Evolutionary conservation across 2,888 invertebrate genomes (phyloP).

Genomic region (Oxystoma pomonae): DNA sequence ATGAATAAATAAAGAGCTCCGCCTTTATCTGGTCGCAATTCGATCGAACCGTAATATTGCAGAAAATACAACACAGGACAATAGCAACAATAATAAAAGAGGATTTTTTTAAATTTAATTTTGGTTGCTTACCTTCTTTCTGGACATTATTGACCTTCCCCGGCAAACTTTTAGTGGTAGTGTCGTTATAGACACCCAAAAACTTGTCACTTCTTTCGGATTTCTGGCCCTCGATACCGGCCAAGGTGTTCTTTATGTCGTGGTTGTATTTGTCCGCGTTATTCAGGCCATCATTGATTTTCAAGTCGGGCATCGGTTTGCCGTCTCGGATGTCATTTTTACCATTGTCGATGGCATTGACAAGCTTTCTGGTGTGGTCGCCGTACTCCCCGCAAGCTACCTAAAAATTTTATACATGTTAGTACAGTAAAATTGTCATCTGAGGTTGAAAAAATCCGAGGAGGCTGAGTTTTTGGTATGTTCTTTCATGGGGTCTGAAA

Average conservation of each 20-base stretch:
- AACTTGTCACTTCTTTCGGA: conserved; percentile 50
- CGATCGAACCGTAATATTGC: too few relatives aligned
- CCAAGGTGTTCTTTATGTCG: conserved; percentile 29
- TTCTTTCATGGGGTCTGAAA: too few relatives aligned
- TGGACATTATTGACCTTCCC: conserved; percentile 61
- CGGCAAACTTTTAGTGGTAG: conserved; percentile 53
- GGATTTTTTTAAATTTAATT: too few relatives aligned
- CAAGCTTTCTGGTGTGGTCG: conserved; percentile 78
- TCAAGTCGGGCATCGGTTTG: conserved; percentile 59
- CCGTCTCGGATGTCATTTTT: conserved; percentile 73
- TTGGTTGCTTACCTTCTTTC: conserved; percentile 54
- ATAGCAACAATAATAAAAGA: too few relatives aligned
- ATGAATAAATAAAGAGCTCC: too few relatives aligned
- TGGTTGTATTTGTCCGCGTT: conserved; percentile 42
- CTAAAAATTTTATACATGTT: too few relatives aligned
- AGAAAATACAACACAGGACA: too few relatives aligned
- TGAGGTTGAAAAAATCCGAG: too few relatives aligned
- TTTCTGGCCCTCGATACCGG: conserved; percentile 37
- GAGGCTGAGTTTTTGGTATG: too few relatives aligned
- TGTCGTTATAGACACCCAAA: conserved; percentile 47
- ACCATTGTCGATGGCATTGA: conserved; percentile 82
- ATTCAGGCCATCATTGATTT: conserved; percentile 47
- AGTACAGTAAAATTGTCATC: too few relatives aligned
- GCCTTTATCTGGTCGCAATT: too few relatives aligned
- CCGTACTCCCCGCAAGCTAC: conserved; percentile 97